Conservation (phyloP, 2,888 invertebrate species). For the Scotopteryx bipunctaria region DNA sequence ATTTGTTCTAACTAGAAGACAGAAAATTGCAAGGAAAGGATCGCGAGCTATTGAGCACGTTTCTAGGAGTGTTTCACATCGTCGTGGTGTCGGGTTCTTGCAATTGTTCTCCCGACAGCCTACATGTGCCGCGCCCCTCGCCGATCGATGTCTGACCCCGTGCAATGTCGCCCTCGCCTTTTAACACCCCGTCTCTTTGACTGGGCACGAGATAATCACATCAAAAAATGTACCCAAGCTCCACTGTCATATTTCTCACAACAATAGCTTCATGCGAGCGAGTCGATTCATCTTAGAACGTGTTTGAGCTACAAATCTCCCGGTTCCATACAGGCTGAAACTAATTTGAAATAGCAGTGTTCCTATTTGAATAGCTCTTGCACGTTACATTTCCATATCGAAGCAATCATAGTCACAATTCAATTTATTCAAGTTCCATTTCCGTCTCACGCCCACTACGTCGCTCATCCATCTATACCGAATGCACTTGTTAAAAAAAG, state of each 20-base stretch:
- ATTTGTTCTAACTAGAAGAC: slow-evolving; percentile 38
- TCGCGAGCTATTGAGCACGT: slow-evolving; percentile 36
- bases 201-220: slow-evolving; percentile 47
- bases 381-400: slow-evolving; percentile 58
- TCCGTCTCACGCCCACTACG: slow-evolving; percentile 63
- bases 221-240: slow-evolving; percentile 26
- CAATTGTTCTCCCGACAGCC: slow-evolving; percentile 53
- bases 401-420: slow-evolving; percentile 68
- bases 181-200: slow-evolving; percentile 59
- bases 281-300: slow-evolving; percentile 25
- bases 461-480: slow-evolving; percentile 59
- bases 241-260: slow-evolving; percentile 17
- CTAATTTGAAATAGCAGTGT: slow-evolving; percentile 41
- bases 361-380: slow-evolving; percentile 41
- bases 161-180: slow-evolving; percentile 65
- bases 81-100: slow-evolving; percentile 46
- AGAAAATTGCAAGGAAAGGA: slow-evolving; percentile 22
- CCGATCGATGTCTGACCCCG: slow-evolving; percentile 75
- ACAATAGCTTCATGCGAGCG: slow-evolving; percentile 17
- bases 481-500: slow-evolving; percentile 55
- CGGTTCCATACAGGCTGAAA: slow-evolving; percentile 50
- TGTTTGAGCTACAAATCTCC: slow-evolving; percentile 41
- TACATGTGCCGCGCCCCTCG: slow-evolving; percentile 51
- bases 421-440: slow-evolving; percentile 71
- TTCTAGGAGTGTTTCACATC: slow-evolving; percentile 35